A percentile compares a stretch with the other conserved stretches of the same genome.
These are phyloP conservation scores for Meganola albula DNA, from an alignment of 2,888 invertebrate species.

Conservation along the genomic window DNA sequence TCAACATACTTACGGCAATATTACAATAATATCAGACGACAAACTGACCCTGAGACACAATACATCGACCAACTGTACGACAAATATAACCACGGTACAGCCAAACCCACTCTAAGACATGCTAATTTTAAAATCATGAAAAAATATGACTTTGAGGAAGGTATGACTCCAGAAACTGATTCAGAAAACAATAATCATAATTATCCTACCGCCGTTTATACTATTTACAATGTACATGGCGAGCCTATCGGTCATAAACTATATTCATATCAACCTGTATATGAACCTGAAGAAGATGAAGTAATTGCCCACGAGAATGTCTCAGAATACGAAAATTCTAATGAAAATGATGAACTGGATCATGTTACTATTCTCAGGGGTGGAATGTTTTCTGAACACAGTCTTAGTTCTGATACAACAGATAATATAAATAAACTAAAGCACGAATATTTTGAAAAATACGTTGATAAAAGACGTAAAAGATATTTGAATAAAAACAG, in stretches of 20 bases:
- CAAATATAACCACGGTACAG: slow-evolving; percentile 62
- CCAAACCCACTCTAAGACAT: slow-evolving; percentile 65
- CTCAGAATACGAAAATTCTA: slow-evolving; percentile 50
- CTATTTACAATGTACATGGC: slow-evolving; percentile 68
- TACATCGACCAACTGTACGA: slow-evolving; percentile 56
- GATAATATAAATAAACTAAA: slow-evolving; percentile 60
- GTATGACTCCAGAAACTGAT: slow-evolving; percentile 39
- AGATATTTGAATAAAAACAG: slow-evolving; percentile 51
- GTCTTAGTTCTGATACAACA: slow-evolving; percentile 30
- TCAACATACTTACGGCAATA: slow-evolving; percentile 64
- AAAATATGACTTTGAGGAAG: slow-evolving; percentile 60
- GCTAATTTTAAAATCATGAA: slow-evolving; percentile 71
- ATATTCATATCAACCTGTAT: slow-evolving; percentile 70
- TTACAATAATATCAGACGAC: slow-evolving; percentile 52
- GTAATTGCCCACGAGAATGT: slow-evolving; percentile 44
- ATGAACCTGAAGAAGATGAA: slow-evolving; percentile 63
- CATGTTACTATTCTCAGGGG: slow-evolving; percentile 67
- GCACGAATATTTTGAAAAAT: slow-evolving; percentile 67
- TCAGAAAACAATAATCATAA: slow-evolving; percentile 40
- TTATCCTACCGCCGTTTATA: slow-evolving; percentile 64
- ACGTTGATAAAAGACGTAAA: slow-evolving; percentile 63
- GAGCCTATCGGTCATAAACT: slow-evolving; percentile 69
- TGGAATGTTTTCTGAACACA: slow-evolving; percentile 54
- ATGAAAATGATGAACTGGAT: slow-evolving; percentile 48
- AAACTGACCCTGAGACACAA: slow-evolving; percentile 44